Evolutionary conservation across 53 echinoderm and acorn worm species (phyloP).

Genomic region (Mesocentrotus franciscanus): DNA sequence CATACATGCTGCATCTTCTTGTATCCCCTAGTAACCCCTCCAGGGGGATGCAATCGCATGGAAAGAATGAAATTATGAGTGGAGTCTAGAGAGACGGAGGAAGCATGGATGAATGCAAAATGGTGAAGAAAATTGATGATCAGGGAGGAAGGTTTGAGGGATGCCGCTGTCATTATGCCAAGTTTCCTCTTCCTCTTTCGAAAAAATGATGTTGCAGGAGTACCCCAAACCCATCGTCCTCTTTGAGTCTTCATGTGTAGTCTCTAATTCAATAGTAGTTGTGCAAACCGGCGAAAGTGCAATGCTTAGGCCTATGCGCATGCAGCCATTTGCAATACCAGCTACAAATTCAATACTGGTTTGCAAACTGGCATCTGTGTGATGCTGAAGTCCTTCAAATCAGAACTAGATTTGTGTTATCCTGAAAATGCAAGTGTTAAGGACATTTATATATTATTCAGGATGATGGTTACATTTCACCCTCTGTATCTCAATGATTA

Average conservation of each 20-base stretch:
- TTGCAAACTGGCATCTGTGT: background rate
- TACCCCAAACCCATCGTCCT: background rate
- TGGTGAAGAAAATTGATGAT: slow-evolving; percentile 19
- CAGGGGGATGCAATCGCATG: slow-evolving; percentile 22
- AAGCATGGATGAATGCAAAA: background rate
- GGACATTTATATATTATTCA: too few relatives aligned
- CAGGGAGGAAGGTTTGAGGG: background rate
- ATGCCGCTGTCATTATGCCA: background rate
- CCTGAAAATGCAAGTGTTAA: too few relatives aligned
- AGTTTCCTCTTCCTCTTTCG: background rate
- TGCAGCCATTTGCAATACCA: too few relatives aligned
- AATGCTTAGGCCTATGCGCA: too few relatives aligned
- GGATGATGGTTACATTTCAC: background rate
- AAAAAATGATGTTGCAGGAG: background rate
- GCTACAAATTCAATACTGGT: background rate
- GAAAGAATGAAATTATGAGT: slow-evolving; percentile 24
- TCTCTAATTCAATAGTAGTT: background rate
- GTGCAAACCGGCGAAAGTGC: too few relatives aligned
- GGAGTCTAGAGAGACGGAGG: background rate
- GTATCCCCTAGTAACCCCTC: slow-evolving; percentile 51
- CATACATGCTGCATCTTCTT: slow-evolving; percentile 48
- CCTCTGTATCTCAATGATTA: background rate
- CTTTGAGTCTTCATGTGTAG: background rate
- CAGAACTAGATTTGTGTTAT: too few relatives aligned
- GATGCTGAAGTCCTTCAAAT: background rate